These are phyloP conservation scores for Ophonus ardosiacus DNA, from an alignment of 2,888 invertebrate species.

Conservation along the genomic window DNA sequence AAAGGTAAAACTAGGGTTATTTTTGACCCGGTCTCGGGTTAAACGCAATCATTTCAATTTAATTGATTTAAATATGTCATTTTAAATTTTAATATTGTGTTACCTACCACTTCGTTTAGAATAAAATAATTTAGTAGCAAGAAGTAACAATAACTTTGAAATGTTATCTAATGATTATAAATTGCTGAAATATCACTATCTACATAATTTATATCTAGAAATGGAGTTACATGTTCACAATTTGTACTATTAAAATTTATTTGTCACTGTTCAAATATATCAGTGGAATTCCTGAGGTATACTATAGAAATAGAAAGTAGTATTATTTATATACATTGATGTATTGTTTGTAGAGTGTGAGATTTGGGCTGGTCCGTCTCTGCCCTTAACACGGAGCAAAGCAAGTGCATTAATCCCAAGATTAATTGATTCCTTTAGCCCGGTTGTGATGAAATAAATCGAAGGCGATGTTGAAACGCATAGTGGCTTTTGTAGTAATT, in stretches of 20 bases:
- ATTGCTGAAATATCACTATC: background rate
- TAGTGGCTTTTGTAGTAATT: conserved; percentile 62
- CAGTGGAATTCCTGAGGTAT: background rate
- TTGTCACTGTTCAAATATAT: background rate
- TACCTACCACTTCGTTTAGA: no score
- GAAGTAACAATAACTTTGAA: background rate
- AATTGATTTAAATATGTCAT: no score
- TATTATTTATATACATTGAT: background rate
- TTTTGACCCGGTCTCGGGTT: no score
- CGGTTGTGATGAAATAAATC: conserved; percentile 67
- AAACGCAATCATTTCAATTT: no score
- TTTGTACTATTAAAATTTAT: background rate
- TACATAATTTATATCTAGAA: background rate
- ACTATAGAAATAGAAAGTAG: background rate
- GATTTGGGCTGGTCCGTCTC: background rate
- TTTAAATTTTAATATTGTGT: no score
- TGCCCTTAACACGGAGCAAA: conserved; percentile 25
- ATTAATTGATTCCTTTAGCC: conserved; percentile 68
- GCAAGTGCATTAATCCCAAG: conserved; percentile 68
- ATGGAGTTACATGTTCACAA: background rate
- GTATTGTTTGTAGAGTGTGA: background rate
- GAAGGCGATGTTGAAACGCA: conserved; percentile 65
- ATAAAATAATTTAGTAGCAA: no score
- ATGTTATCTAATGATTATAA: background rate
- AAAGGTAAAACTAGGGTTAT: no score